Conservation (phyloP, 2,797 vertebrate genomes). For the Gallinago stenura region DNA sequence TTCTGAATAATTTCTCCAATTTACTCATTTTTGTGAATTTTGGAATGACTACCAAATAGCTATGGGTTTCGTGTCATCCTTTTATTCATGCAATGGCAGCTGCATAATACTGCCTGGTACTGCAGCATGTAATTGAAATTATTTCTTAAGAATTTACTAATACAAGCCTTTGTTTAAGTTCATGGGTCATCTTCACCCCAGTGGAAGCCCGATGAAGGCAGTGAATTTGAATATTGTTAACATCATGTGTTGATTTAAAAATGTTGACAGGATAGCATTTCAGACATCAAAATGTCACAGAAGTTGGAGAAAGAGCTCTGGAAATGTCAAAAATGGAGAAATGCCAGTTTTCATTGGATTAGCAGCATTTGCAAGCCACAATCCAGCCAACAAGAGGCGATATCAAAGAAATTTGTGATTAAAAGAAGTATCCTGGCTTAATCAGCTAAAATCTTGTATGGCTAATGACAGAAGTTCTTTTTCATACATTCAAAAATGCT, state of each 20-base stretch:
- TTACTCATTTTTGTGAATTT: slow-evolving; percentile 18
- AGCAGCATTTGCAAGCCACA: slow-evolving; percentile 18
- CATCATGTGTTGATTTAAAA: slow-evolving; percentile 24
- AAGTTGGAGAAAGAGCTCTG: slow-evolving; percentile 39
- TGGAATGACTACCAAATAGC: neutral
- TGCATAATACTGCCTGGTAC: neutral
- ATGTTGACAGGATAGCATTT: slow-evolving; percentile 37
- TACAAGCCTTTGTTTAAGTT: slow-evolving; percentile 35
- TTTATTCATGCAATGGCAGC: slow-evolving; percentile 2
- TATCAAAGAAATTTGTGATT: slow-evolving; percentile 27
- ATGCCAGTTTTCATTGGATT: slow-evolving; percentile 26
- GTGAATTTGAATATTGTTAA: slow-evolving; percentile 15
- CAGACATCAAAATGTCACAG: slow-evolving; percentile 37
- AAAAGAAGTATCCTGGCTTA: slow-evolving; percentile 2
- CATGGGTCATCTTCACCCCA: slow-evolving; percentile 2
- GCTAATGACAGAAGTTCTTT: neutral
- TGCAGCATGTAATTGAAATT: slow-evolving; percentile 41
- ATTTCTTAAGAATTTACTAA: slow-evolving; percentile 36
- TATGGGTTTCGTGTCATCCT: neutral
- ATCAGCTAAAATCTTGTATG: neutral
- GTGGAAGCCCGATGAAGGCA: neutral
- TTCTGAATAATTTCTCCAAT: slow-evolving; percentile 22
- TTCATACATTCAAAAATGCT: neutral
- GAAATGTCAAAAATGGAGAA: slow-evolving; percentile 46
- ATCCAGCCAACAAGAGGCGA: slow-evolving; percentile 1